phyloP scores from a whole-genome alignment of 2,888 invertebrate species.

The Autographa gamma region DNA sequence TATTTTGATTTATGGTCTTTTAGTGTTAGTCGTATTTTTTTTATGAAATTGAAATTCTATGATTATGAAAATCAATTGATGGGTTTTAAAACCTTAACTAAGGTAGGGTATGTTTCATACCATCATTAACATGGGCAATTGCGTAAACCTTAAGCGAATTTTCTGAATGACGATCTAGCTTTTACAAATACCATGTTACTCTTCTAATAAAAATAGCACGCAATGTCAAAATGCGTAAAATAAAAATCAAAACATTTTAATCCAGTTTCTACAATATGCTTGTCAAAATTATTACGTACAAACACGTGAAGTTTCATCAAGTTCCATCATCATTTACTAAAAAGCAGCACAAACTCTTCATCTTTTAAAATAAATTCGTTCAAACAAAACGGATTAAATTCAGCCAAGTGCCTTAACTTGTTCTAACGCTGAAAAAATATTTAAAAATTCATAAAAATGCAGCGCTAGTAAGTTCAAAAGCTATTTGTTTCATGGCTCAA shows the following conservation, averaged over 20 bases:
- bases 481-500: constrained; percentile 63
- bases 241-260: no score
- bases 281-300: neutral
- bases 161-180: no score
- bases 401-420: constrained; percentile 13
- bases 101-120: no score
- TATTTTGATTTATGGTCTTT: neutral
- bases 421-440: constrained; percentile 35
- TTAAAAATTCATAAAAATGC: constrained; percentile 58
- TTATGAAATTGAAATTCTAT: no score
- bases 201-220: no score
- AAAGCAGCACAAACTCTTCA: neutral
- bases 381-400: constrained; percentile 40
- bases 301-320: neutral
- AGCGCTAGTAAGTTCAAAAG: constrained; percentile 60
- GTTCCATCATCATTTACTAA: neutral
- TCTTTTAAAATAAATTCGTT: constrained; percentile 8
- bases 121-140: no score
- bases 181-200: no score
- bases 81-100: no score
- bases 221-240: no score
- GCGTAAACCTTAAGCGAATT: no score
- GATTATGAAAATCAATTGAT: no score
- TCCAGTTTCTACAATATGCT: no score
- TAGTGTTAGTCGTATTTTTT: neutral